Conservation (phyloP, 2,888 invertebrate species). For the Drosophila mercatorum region DNA sequence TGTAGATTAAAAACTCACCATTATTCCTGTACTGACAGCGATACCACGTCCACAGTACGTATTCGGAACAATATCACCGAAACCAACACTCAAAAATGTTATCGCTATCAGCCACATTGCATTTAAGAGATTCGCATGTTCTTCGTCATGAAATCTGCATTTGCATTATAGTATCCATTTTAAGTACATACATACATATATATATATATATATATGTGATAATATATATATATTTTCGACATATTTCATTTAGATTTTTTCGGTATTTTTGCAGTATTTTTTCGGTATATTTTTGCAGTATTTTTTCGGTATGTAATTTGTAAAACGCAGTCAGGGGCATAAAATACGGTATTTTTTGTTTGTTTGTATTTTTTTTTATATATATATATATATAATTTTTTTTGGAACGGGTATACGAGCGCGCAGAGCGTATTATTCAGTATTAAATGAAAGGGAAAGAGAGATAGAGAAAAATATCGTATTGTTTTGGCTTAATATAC, state of each 20-base stretch:
- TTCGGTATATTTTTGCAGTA: slow-evolving; percentile 8
- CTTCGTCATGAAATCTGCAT: slow-evolving; percentile 97
- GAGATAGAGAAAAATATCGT: slow-evolving; percentile 79
- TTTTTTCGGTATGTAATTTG: slow-evolving; percentile 29
- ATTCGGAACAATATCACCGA: slow-evolving; percentile 99
- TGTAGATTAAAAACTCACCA: slow-evolving; percentile 91
- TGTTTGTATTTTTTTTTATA: not conserved
- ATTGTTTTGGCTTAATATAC: slow-evolving; percentile 78
- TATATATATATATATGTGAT: not conserved
- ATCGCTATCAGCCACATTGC: slow-evolving; percentile 99
- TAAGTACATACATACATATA: slow-evolving; percentile 8
- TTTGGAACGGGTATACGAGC: slow-evolving; percentile 38
- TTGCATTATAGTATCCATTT: slow-evolving; percentile 43
- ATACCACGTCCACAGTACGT: slow-evolving; percentile 99
- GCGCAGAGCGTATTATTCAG: slow-evolving; percentile 55
- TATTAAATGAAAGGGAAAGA: slow-evolving; percentile 77
- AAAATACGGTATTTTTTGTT: slow-evolving; percentile 40
- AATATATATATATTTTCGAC: slow-evolving; percentile 23
- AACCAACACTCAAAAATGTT: slow-evolving; percentile 99
- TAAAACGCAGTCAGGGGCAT: slow-evolving; percentile 42
- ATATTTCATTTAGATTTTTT: slow-evolving; percentile 33
- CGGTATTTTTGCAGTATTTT: slow-evolving; percentile 13
- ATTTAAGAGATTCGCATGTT: slow-evolving; percentile 99
- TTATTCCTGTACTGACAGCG: slow-evolving; percentile 99
- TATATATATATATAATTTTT: not conserved